A percentile compares a stretch with the other conserved stretches of the same genome.
Evolutionary conservation across 2,797 vertebrate genomes (phyloP).

Genomic region (Pseudomugil tenellus): DNA sequence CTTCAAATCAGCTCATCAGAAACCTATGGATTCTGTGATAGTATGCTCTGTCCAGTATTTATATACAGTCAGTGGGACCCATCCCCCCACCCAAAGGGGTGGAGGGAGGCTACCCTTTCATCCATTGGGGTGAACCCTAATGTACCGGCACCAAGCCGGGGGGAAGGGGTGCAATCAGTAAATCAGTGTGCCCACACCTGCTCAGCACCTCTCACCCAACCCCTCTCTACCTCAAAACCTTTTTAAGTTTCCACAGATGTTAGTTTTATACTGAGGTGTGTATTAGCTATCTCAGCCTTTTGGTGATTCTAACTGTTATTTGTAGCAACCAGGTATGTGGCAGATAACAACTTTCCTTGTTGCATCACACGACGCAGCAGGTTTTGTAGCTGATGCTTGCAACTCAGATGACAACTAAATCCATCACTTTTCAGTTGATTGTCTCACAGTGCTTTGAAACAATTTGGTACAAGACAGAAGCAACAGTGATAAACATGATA

Average conservation of each 20-base stretch:
- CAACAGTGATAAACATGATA: background rate
- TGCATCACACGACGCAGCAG: conserved; percentile 19
- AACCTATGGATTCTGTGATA: no score
- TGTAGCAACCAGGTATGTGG: conserved; percentile 9
- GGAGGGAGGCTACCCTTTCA: no score
- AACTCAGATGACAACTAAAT: background rate
- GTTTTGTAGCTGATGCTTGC: conserved; percentile 5
- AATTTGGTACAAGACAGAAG: background rate
- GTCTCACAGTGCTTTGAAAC: background rate
- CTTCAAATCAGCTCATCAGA: no score
- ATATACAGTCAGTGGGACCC: no score
- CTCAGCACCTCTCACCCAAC: no score
- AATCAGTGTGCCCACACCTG: no score
- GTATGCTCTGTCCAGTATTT: no score
- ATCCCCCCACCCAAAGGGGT: no score
- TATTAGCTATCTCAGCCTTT: background rate
- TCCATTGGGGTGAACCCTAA: no score
- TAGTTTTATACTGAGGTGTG: background rate
- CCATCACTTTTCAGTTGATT: background rate
- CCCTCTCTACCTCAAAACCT: no score
- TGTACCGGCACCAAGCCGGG: no score
- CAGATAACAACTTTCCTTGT: conserved; percentile 23
- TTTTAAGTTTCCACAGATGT: background rate
- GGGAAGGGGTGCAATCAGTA: no score
- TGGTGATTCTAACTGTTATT: conserved; percentile 18